A percentile compares a stretch with the other conserved stretches of the same genome.
These are phyloP conservation scores for Melanotus villosus DNA, from an alignment of 2,888 invertebrate species.

Conservation along the genomic window DNA sequence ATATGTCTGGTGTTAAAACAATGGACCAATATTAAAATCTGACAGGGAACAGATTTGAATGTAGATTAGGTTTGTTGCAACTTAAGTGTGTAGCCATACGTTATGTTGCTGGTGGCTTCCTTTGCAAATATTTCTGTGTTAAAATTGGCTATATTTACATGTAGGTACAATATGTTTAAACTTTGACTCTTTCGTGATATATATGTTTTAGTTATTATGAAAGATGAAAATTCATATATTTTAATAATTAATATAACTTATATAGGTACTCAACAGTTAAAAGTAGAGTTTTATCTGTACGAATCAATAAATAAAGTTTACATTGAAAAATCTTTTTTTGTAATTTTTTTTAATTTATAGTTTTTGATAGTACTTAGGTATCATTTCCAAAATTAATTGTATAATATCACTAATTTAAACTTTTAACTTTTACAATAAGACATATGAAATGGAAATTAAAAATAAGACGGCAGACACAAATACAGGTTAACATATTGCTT, in stretches of 20 bases:
- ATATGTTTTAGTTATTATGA: slow-evolving; percentile 37
- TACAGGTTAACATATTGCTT: too few relatives aligned
- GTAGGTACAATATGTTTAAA: slow-evolving; percentile 35
- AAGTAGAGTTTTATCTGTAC: slow-evolving; percentile 38
- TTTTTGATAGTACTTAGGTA: too few relatives aligned
- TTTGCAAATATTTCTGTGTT: slow-evolving; percentile 37
- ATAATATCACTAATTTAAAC: too few relatives aligned
- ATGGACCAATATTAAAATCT: slow-evolving; percentile 36
- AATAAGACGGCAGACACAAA: too few relatives aligned
- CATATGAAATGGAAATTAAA: too few relatives aligned
- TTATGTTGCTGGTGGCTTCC: slow-evolving; percentile 28
- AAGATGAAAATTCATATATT: slow-evolving; percentile 40
- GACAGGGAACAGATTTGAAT: slow-evolving; percentile 7
- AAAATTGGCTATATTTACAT: slow-evolving; percentile 30
- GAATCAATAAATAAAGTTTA: slow-evolving; percentile 33
- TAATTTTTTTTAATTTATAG: too few relatives aligned
- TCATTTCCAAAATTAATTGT: too few relatives aligned
- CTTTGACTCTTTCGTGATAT: slow-evolving; percentile 42
- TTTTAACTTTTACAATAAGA: too few relatives aligned
- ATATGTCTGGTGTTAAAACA: slow-evolving; percentile 20
- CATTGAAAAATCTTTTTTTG: too few relatives aligned
- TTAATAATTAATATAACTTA: slow-evolving; percentile 38
- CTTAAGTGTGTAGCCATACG: slow-evolving; percentile 1
- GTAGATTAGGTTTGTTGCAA: slow-evolving; percentile 34
- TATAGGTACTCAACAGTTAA: slow-evolving; percentile 38